Base-by-base conservation (phyloP, 2,888 invertebrate genomes). In the Melieria picta region DNA sequence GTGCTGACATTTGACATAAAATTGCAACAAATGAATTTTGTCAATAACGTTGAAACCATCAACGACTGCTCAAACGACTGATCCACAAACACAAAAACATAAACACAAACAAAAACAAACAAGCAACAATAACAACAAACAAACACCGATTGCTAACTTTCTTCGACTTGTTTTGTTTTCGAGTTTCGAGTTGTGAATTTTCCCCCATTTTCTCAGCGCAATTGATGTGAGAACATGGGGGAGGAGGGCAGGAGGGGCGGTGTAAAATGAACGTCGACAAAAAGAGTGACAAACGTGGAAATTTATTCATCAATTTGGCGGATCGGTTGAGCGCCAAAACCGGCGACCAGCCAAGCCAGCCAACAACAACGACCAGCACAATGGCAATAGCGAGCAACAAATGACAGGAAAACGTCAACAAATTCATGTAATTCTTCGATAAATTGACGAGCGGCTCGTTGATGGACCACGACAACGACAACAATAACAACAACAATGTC, bases 1-100 rank as follows among this genome's bases (percentile, higher is more conserved):
- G 75, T 75, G 71, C 78, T 79, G 80, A 81, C 81, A 80, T 82
- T 80, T 83, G 82, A 83, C 82, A 82, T 80, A 78, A 79, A 79
- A 79, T 78, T 75, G 80, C 76, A 75, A 77, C 76, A 79, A 81
- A 79, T 81, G 80, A 82, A 72, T 72, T 65, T 72, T 72, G 72
- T 65, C 72, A 72, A 72, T 72, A 61, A 7, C 9, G 57, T 30
- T 30, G 30, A 30, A 61, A 68, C 60, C 16, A 50, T 58, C 56
- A 46, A 55, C 46, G 46, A 42, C 30, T 30, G 30, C 30, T 30
- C 30, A 30, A 30, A 30, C 30, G 30, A 30, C 30, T 30, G 30
- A 2, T 30, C 42, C 58, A 58, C 42, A 42, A 57, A 61, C 5
- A 43, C n/a, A 62, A 52, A 56, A 56, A 50, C 56, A 56, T 43